A percentile compares a stretch with the other conserved stretches of the same genome.
Evolutionary conservation across 2,797 vertebrate species (phyloP).

Genomic region (Gymnocypris eckloni): DNA sequence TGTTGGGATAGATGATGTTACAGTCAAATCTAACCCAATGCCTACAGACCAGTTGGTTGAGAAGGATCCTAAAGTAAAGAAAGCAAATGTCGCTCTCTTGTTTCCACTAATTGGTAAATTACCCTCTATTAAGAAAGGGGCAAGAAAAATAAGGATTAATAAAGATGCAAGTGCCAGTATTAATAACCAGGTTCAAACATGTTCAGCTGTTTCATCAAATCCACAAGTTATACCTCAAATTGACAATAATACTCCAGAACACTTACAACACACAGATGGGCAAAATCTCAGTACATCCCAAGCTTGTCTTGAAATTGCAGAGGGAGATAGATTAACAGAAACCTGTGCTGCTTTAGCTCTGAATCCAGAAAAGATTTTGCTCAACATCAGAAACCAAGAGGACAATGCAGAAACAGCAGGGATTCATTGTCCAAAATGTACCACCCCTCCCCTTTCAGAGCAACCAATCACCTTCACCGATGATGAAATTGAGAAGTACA

Average conservation of each 20-base stretch:
- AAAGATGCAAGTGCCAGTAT: constrained; percentile 63
- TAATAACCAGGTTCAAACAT: constrained; percentile 54
- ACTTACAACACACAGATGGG: constrained; percentile 70
- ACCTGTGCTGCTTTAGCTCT: constrained; percentile 2
- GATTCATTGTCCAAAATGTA: constrained; percentile 70
- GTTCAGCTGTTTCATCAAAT: constrained; percentile 24
- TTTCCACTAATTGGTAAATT: constrained; percentile 82
- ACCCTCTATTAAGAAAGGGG: constrained; percentile 76
- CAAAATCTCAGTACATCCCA: constrained; percentile 70
- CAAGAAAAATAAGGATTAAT: constrained; percentile 67
- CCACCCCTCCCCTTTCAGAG: constrained; percentile 77
- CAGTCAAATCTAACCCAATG: constrained; percentile 20
- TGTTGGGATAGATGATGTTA: constrained; percentile 50
- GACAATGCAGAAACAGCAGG: constrained; percentile 67
- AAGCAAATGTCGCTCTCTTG: constrained; percentile 63
- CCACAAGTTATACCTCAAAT: constrained; percentile 57
- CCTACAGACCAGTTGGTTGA: constrained; percentile 56
- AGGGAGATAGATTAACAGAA: background rate
- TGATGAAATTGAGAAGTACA: constrained; percentile 97
- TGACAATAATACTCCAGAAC: constrained; percentile 64
- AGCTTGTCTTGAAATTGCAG: constrained; percentile 5
- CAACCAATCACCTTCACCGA: constrained; percentile 91
- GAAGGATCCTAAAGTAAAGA: constrained; percentile 67
- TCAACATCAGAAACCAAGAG: constrained; percentile 52
- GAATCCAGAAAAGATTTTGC: background rate